Evolutionary conservation across 1,140 invertebrate species (phyloP).

Genomic region (Hestina assimilis): DNA sequence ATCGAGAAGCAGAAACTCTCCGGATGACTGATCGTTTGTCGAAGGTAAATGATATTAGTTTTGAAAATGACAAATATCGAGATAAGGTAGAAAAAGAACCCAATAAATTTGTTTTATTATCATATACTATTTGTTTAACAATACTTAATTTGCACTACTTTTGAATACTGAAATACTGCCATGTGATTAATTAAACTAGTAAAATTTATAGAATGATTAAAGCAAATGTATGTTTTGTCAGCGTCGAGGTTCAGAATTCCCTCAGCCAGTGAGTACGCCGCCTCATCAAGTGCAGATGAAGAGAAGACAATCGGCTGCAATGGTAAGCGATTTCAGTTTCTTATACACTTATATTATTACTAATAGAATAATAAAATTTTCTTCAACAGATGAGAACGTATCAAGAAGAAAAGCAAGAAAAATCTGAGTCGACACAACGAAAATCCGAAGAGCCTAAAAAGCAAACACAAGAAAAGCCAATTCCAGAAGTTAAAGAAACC

Average conservation of each 20-base stretch:
- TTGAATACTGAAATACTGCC: not conserved
- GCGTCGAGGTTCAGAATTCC: slow-evolving; percentile 69
- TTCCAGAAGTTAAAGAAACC: slow-evolving; percentile 8
- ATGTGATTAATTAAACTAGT: slow-evolving; percentile 20
- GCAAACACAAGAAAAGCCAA: slow-evolving; percentile 24
- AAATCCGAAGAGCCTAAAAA: slow-evolving; percentile 52
- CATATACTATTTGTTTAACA: too few relatives aligned
- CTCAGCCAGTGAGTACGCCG: slow-evolving; percentile 67
- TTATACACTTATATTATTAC: not conserved
- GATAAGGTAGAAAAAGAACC: too few relatives aligned
- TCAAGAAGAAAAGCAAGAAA: slow-evolving; percentile 56
- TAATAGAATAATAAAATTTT: not conserved
- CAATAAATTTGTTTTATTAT: too few relatives aligned
- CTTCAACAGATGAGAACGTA: slow-evolving; percentile 51
- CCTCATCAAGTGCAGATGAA: slow-evolving; percentile 55
- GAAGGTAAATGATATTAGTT: slow-evolving; percentile 43
- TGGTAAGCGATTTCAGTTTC: slow-evolving; percentile 35
- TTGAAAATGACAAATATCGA: too few relatives aligned
- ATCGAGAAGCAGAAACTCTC: slow-evolving; percentile 63
- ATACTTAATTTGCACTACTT: too few relatives aligned
- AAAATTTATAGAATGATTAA: too few relatives aligned
- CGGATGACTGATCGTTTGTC: slow-evolving; percentile 56
- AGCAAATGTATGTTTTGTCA: too few relatives aligned
- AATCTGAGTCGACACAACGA: slow-evolving; percentile 38
- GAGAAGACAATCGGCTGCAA: slow-evolving; percentile 63